These are phyloP conservation scores for Athene cunicularia DNA, from an alignment of 2,113 vertebrate species.

Conservation along the genomic window DNA sequence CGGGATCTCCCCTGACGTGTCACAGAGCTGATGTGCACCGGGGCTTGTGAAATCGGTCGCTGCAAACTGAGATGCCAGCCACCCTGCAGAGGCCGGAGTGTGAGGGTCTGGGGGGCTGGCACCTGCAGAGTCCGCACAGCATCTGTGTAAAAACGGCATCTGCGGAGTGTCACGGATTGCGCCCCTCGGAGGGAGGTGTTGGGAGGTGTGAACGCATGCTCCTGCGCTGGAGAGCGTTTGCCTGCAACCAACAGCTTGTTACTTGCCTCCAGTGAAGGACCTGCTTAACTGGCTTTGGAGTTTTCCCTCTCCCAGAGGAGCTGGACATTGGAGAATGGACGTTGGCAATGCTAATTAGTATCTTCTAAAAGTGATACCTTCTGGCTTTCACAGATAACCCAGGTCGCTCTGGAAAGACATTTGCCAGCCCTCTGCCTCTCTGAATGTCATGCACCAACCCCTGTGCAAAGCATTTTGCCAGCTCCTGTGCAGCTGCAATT, in stretches of 20 bases:
- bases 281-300: not conserved
- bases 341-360: not conserved
- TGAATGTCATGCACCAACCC: not conserved
- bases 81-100: not conserved
- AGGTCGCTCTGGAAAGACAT: not conserved
- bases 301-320: not conserved
- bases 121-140: fast-evolving
- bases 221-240: not conserved
- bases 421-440: not conserved
- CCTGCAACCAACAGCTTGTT: not conserved
- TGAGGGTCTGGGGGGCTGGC: fast-evolving
- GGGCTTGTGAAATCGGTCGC: not conserved
- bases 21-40: not conserved
- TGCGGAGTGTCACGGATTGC: not conserved
- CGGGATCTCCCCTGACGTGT: fast-evolving
- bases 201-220: fast-evolving
- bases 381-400: not conserved
- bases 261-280: not conserved
- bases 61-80: fast-evolving
- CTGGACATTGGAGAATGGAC: fast-evolving
- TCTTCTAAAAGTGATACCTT: not conserved
- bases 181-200: fast-evolving
- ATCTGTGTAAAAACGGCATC: not conserved
- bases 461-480: not conserved
- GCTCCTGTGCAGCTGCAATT: not conserved